Conservation (phyloP, 2,888 invertebrate species). For the Pristionchus maxplancki region DNA sequence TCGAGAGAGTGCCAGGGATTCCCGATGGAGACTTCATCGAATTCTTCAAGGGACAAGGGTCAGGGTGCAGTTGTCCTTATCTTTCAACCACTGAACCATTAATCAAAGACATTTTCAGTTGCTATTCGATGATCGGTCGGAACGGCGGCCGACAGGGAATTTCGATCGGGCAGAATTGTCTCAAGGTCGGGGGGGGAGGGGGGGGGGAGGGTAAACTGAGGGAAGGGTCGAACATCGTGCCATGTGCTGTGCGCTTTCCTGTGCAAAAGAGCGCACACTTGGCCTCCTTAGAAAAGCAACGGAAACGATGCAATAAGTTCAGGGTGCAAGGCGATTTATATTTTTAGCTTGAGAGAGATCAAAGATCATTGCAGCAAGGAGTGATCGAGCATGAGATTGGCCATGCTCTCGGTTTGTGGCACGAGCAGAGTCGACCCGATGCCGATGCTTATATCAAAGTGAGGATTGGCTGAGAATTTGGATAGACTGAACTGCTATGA, state of each 20-base stretch:
- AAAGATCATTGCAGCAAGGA: slow-evolving; percentile 73
- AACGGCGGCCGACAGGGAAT: slow-evolving; percentile 77
- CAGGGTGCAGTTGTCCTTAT: too few species aligned
- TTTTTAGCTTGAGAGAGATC: too few species aligned
- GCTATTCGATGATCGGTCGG: slow-evolving; percentile 77
- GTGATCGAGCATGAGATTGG: slow-evolving; percentile 76
- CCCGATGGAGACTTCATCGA: slow-evolving; percentile 72
- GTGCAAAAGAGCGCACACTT: too few species aligned
- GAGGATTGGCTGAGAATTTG: not conserved
- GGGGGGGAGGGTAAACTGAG: slow-evolving; percentile 8
- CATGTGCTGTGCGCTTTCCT: not conserved
- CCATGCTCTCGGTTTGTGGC: slow-evolving; percentile 76
- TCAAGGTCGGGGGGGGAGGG: slow-evolving; percentile 69
- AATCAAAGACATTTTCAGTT: slow-evolving; percentile 61
- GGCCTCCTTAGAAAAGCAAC: too few species aligned
- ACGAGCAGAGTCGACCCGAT: slow-evolving; percentile 77
- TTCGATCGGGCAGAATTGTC: slow-evolving; percentile 76
- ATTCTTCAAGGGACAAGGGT: slow-evolving; percentile 76
- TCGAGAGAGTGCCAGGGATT: slow-evolving; percentile 57
- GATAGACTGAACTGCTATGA: too few species aligned
- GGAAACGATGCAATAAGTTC: too few species aligned
- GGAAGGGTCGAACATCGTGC: not conserved
- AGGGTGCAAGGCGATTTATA: not conserved
- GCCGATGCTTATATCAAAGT: slow-evolving; percentile 65
- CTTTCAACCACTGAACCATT: not conserved